phyloP scores from a whole-genome alignment of 2,113 vertebrate genomes.

The Steatornis caripensis region DNA sequence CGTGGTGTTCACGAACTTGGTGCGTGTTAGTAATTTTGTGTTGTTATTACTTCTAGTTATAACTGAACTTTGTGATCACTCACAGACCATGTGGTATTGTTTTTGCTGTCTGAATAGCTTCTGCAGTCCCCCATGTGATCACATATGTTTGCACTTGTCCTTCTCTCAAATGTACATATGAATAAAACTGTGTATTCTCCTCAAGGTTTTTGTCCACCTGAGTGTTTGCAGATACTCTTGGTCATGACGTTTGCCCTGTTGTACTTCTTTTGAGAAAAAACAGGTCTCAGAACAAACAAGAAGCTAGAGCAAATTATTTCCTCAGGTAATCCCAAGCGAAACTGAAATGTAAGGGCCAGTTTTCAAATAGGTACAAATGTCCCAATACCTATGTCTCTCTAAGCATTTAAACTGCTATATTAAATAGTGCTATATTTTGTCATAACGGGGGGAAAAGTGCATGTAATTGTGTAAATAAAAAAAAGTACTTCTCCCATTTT shows the following conservation, averaged over 20 bases:
- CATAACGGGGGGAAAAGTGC: background rate
- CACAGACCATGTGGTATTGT: background rate
- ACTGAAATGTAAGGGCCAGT: background rate
- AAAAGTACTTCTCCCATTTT: background rate
- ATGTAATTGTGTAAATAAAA: background rate
- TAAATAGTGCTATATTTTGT: background rate
- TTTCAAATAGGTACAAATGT: background rate
- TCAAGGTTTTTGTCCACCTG: background rate
- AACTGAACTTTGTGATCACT: background rate
- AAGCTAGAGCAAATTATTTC: background rate
- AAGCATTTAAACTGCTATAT: background rate
- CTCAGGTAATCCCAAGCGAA: background rate
- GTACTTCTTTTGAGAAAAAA: background rate
- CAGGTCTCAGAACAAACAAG: background rate
- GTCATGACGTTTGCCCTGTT: background rate
- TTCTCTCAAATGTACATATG: background rate
- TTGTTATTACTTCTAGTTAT: background rate
- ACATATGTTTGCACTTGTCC: background rate
- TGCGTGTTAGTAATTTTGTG: background rate
- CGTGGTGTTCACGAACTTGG: background rate
- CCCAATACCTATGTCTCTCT: background rate
- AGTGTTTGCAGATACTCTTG: background rate
- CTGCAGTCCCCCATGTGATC: background rate
- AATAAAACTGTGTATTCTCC: background rate
- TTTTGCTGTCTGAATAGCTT: background rate